Evolutionary conservation across 2,888 invertebrate genomes (phyloP).

Genomic region (Asteroscopus sphinx): DNA sequence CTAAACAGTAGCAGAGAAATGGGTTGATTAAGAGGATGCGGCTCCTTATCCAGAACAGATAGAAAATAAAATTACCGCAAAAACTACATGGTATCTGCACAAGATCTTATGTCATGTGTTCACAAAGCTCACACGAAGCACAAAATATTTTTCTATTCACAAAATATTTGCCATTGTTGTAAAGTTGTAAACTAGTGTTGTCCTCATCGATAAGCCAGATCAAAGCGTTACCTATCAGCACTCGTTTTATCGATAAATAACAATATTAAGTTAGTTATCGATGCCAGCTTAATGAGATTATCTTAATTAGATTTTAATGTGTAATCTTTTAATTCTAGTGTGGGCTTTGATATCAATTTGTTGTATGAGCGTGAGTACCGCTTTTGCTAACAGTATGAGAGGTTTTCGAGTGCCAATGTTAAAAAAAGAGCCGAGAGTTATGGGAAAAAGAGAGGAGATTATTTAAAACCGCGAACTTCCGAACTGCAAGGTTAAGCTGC

Average conservation of each 20-base stretch:
- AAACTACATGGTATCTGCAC: too few species aligned
- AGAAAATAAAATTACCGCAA: too few species aligned
- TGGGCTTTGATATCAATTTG: constrained; percentile 35
- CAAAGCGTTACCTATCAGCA: constrained; percentile 5
- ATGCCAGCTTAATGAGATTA: constrained; percentile 30
- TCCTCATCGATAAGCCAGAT: constrained; percentile 32
- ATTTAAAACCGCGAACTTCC: too few species aligned
- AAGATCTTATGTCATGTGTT: too few species aligned
- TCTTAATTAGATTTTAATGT: constrained; percentile 29
- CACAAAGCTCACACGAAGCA: too few species aligned
- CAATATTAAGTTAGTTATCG: constrained; percentile 37
- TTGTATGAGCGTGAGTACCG: neutral
- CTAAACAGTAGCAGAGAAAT: too few species aligned
- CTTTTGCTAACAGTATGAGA: constrained; percentile 7
- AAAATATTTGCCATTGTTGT: constrained; percentile 14
- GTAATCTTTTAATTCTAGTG: constrained; percentile 32
- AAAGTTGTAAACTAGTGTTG: constrained; percentile 35
- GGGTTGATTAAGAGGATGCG: too few species aligned
- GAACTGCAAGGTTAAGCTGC: too few species aligned
- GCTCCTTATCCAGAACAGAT: too few species aligned
- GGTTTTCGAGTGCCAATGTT: too few species aligned
- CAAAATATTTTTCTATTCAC: constrained; percentile 6
- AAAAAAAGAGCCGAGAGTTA: too few species aligned
- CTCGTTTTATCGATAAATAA: constrained; percentile 28
- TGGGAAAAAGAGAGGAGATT: too few species aligned